Percentiles rank a stretch among this genome's conserved stretches.
Conservation (phyloP, 2,888 invertebrate genomes). For the Fragum whitleyi region DNA sequence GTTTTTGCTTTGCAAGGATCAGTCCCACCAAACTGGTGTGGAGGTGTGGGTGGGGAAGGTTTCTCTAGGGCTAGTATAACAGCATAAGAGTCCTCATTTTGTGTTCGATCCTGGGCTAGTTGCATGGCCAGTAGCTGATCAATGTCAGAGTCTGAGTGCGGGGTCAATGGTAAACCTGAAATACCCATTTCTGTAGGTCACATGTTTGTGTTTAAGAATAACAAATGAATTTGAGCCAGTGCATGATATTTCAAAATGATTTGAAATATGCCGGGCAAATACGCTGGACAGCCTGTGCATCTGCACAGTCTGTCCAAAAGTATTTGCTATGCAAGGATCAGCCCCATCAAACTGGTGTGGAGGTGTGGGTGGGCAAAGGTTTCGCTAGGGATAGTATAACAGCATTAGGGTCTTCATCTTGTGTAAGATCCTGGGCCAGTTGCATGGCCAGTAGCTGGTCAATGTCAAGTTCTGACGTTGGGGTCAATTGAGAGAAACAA, state of each 20-base stretch:
- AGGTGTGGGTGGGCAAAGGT: slow-evolving; percentile 33
- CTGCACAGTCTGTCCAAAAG: no score
- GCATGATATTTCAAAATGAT: no score
- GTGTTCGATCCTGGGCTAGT: slow-evolving; percentile 65
- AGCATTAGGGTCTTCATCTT: slow-evolving; percentile 46
- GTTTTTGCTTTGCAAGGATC: no score
- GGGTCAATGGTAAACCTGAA: background rate
- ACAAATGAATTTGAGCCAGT: no score
- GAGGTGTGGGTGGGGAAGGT: slow-evolving; percentile 33
- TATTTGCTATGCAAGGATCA: no score
- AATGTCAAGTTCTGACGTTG: slow-evolving; percentile 44
- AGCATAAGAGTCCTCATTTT: slow-evolving; percentile 45
- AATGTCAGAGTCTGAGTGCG: slow-evolving; percentile 46
- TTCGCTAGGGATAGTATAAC: slow-evolving; percentile 60
- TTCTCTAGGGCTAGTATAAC: slow-evolving; percentile 61
- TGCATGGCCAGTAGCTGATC: slow-evolving; percentile 71
- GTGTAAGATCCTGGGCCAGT: slow-evolving; percentile 65
- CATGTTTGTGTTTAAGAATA: no score
- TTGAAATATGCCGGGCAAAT: no score
- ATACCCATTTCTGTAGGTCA: no score
- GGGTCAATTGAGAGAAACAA: no score
- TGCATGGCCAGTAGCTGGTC: slow-evolving; percentile 71
- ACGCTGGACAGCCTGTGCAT: no score
- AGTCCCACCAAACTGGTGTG: slow-evolving; percentile 3
- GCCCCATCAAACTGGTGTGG: background rate